Conservation (phyloP, 2,888 invertebrate species). For the Melinopterus prodromus region DNA sequence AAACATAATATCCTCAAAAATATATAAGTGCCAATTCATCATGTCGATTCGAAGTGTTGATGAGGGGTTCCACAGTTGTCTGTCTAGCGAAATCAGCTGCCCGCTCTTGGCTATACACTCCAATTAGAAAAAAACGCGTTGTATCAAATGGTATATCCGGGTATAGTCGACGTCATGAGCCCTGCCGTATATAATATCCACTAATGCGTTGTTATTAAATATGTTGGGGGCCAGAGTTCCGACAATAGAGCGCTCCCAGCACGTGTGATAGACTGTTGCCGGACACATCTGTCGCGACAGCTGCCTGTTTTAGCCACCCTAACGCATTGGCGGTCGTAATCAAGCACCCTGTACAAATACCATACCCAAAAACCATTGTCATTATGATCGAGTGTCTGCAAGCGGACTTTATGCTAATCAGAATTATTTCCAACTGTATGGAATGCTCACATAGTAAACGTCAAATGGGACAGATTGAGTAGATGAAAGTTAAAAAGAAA, state of each 20-base stretch:
- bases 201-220: not conserved
- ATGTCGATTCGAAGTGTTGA: not conserved
- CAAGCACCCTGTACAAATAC: constrained; percentile 4
- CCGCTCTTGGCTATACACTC: not conserved
- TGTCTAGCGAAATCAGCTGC: not conserved
- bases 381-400: not conserved
- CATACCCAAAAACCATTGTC: constrained; percentile 4
- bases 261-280: constrained; percentile 35
- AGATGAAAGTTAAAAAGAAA: no score
- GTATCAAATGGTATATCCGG: not conserved
- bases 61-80: not conserved
- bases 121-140: not conserved
- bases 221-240: not conserved
- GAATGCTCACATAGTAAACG: not conserved
- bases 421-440: not conserved
- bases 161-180: not conserved
- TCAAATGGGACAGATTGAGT: not conserved
- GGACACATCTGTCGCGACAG: constrained; percentile 32
- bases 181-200: not conserved
- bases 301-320: not conserved
- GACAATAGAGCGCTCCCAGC: not conserved
- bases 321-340: not conserved
- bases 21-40: not conserved
- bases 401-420: not conserved
- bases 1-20: no score